These are phyloP conservation scores for Leptinotarsa texana DNA, from an alignment of 1,140 invertebrate genomes.

Conservation along the genomic window DNA sequence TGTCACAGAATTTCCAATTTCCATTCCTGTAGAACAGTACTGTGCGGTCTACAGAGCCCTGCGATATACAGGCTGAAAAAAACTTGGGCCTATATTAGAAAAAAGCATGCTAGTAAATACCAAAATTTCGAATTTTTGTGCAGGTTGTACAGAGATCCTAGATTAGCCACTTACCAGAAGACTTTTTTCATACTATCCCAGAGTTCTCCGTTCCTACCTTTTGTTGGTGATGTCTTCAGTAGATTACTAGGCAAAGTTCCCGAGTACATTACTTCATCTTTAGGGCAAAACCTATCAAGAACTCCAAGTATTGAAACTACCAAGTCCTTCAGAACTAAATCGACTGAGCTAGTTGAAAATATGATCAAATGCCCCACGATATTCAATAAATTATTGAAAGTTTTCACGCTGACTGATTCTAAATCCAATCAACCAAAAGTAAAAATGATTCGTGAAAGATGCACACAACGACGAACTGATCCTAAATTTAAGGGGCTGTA, in stretches of 20 bases:
- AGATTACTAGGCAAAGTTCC: constrained; percentile 52
- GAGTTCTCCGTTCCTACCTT: constrained; percentile 56
- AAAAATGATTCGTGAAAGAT: constrained; percentile 30
- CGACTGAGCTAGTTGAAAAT: constrained; percentile 4
- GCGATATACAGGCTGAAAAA: constrained; percentile 58
- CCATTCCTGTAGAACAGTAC: constrained; percentile 60
- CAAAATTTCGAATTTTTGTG: constrained; percentile 56
- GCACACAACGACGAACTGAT: constrained; percentile 7
- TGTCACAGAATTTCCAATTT: constrained; percentile 60
- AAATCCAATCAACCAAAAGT: constrained; percentile 16
- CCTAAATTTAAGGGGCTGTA: constrained; percentile 43
- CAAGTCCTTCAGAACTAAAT: background rate
- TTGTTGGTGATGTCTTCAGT: constrained; percentile 57
- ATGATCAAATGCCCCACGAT: constrained; percentile 11
- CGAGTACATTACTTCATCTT: constrained; percentile 36
- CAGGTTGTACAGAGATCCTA: constrained; percentile 55
- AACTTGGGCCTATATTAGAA: constrained; percentile 60
- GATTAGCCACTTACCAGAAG: constrained; percentile 51
- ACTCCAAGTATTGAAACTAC: constrained; percentile 22
- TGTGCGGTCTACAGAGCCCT: constrained; percentile 61
- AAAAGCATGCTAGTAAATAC: constrained; percentile 60
- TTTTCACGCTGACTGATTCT: constrained; percentile 23
- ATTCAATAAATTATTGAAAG: constrained; percentile 33
- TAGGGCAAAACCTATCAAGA: constrained; percentile 27
- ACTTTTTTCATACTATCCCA: constrained; percentile 52